Conservation (phyloP, 2,797 vertebrate species). For the Capromys pilorides region DNA sequence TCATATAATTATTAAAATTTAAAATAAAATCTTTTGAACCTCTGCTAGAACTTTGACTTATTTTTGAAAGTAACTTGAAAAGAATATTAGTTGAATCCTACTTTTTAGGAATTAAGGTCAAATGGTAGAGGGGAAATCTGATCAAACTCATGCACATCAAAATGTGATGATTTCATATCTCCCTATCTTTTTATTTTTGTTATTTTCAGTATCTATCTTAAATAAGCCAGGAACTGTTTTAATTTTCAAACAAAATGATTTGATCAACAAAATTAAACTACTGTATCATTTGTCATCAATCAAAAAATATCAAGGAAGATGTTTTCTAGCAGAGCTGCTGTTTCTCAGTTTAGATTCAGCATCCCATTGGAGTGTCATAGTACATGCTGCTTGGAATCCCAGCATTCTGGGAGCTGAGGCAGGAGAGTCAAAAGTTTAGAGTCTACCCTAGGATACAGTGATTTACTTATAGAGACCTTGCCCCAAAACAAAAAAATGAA, state of each 20-base stretch:
- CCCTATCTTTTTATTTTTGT: background rate
- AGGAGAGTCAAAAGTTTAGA: background rate
- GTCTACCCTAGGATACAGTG: background rate
- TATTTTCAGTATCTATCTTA: background rate
- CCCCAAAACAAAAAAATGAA: background rate
- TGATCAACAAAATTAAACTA: background rate
- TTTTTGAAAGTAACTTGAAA: constrained; percentile 14
- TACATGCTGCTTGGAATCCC: background rate
- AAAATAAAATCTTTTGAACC: background rate
- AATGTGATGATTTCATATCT: background rate
- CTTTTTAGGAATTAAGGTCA: background rate
- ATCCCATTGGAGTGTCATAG: background rate
- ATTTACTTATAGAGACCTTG: background rate
- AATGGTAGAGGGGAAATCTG: background rate
- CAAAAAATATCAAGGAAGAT: background rate
- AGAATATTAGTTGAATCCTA: constrained; percentile 11
- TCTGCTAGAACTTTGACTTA: background rate
- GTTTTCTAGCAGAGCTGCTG: background rate
- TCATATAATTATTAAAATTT: background rate
- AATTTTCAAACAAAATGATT: constrained; percentile 21
- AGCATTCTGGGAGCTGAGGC: background rate
- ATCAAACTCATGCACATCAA: background rate
- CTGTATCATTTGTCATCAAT: background rate
- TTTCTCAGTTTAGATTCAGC: background rate
- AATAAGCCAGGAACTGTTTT: constrained; percentile 4